Conservation (phyloP, 2,888 invertebrate species). For the Bhutanitis thaidina region DNA sequence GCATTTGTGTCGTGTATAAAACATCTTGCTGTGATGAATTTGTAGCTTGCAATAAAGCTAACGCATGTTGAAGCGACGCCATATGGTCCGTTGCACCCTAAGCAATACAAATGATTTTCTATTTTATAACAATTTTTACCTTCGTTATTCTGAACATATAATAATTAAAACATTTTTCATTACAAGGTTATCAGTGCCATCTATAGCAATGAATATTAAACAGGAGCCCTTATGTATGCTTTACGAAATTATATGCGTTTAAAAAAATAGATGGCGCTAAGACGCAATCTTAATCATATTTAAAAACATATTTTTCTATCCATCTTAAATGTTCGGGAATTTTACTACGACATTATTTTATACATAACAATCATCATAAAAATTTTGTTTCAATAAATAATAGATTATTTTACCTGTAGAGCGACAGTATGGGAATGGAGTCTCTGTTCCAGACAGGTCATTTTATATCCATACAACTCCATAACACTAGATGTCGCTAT, state of each 20-base stretch:
- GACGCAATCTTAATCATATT: too few species aligned
- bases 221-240: background rate
- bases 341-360: too few species aligned
- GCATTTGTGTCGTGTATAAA: conserved; percentile 68
- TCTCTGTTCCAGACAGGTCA: conserved; percentile 75
- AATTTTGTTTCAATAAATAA: too few species aligned
- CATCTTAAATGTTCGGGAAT: too few species aligned
- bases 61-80: conserved; percentile 69
- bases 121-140: background rate
- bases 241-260: background rate
- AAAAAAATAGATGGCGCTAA: background rate
- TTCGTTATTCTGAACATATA: background rate
- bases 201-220: background rate
- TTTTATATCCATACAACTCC: conserved; percentile 86
- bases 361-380: too few species aligned
- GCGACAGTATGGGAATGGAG: conserved; percentile 65
- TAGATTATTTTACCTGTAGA: conserved; percentile 51
- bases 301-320: too few species aligned
- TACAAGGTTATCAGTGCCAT: background rate
- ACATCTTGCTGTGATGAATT: conserved; percentile 70
- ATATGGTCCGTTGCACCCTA: conserved; percentile 75
- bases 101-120: background rate
- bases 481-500: conserved; percentile 84
- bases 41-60: conserved; percentile 68
- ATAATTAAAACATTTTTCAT: too few species aligned